Evolutionary conservation across 2,113 vertebrate genomes (phyloP), one percentile per base, ranked within the genome.

Genomic region (Elephas maximus): DNA sequence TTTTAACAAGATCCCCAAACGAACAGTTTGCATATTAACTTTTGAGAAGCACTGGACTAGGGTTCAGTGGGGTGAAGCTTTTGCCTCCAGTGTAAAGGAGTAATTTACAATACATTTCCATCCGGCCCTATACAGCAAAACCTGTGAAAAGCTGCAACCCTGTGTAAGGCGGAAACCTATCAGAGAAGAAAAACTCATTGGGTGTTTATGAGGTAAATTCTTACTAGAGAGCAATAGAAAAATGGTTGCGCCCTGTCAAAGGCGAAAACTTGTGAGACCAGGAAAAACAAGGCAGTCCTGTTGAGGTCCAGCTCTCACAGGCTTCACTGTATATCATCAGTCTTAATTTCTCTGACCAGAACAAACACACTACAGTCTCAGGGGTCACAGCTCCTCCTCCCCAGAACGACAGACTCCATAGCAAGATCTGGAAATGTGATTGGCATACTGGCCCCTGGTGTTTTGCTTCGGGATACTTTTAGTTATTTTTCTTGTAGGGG

Each of bases 381-480:
- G 18, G 26, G 73, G 2, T 53, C 23, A 41, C 33, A 79, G 41
- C n/a, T 28, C 45, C 37, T 85, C 11, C 37, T 5, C 17, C 23
- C 51, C 17, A 33, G 17, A 51, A 57, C 8, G 33, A 69, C 5
- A 65, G 63, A 26, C n/a, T 60, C 26, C 41, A n/a, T 71, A 41
- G 23, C 10, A 67, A 95, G 21, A 57, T 86, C 86, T 94, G 57
- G 86, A 89, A 24, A 4, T n/a, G 45, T 37, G n/a, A 17, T 63
- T 79, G 44, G 51, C 18, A 30, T 18, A 37, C 67, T 67, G 74
- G 26, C 73, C 48, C 60, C 26, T 71, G 86, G 26, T 2, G 21
- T 83, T 92, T 95, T 77, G 65, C 89, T 94, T 92, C 51, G 85
- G 48, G 7, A 8, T 20, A 48, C 45, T 82, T 69, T 53, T 76